phyloP scores from a whole-genome alignment of 92 coral and sea anemone genomes.

The Phymanthus crucifer region DNA sequence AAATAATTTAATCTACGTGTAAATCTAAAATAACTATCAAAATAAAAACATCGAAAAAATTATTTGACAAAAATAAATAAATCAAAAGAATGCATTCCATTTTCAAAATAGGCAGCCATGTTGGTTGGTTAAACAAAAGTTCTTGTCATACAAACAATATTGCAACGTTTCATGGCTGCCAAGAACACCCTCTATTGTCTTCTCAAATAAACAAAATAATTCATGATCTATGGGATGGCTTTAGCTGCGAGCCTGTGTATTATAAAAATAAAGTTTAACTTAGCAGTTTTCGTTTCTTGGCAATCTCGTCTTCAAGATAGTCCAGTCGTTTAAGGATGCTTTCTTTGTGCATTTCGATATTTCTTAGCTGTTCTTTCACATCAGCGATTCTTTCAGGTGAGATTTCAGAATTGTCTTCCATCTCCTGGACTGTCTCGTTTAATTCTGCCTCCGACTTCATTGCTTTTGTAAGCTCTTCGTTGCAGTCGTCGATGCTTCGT shows the following conservation, averaged over 20 bases:
- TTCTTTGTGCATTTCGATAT: slow-evolving; percentile 76
- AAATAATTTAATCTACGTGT: too few species aligned
- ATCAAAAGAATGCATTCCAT: too few species aligned
- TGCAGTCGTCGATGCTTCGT: slow-evolving; percentile 72
- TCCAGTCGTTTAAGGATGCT: slow-evolving; percentile 74
- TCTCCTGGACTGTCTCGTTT: slow-evolving; percentile 47
- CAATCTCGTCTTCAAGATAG: slow-evolving; percentile 82
- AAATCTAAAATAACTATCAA: background rate
- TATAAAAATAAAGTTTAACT: background rate
- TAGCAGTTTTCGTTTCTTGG: slow-evolving; percentile 77
- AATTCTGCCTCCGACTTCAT: slow-evolving; percentile 85
- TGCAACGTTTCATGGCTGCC: too few species aligned
- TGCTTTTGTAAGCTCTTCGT: slow-evolving; percentile 84
- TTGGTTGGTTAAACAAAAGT: too few species aligned
- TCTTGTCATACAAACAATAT: too few species aligned
- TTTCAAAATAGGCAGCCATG: too few species aligned
- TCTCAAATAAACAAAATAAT: background rate
- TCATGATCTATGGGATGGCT: background rate
- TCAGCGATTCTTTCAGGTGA: slow-evolving; percentile 61
- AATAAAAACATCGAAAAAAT: background rate
- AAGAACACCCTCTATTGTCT: background rate
- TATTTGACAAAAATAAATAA: background rate
- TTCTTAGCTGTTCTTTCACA: slow-evolving; percentile 75
- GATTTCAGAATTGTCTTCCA: slow-evolving; percentile 56
- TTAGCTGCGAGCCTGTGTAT: background rate